Base-by-base conservation (phyloP, 2,797 vertebrate genomes). In the Diplodus puntazzo region DNA sequence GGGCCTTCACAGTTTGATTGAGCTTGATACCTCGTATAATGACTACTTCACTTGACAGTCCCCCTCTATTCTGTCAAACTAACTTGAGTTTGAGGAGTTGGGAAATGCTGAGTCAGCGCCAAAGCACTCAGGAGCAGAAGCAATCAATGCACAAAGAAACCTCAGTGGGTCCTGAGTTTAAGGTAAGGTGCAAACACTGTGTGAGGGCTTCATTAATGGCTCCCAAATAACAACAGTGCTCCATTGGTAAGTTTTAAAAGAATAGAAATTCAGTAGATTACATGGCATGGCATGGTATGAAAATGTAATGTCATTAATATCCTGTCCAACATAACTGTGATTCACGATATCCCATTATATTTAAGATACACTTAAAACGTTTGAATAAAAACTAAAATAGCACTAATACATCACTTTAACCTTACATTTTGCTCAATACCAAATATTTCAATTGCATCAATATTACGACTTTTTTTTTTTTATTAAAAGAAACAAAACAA, bases 11-110 rank as follows among this genome's bases (percentile, higher is more conserved):
- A 23, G 70, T 79, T 81, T 81, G 74, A 84, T 50, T 54, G 76
- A 88, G 73, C 61, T 74, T 30, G 52, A 69, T 42, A 61, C 68
- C 62, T 85, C 50, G 13, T 58, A 61, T 77, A 71, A 59, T 70
- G 62, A 70, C 70, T 43, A n/a, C 61, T 27, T 65, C 59, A 64
- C 49, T 77, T 73, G 75, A 74, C 71, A 54, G 13, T 48, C 45
- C 42, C 63, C 42, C 42, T 60, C 23, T n/a, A 53, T 69, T 79
- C 87, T 83, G 85, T 88, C 85, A 79, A 81, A 62, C 65, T 67
- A 46, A 69, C 66, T 80, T 75, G 48, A 75, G 61, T 79, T 80
- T 73, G 55, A 65, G 45, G 54, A 79, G 77, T 73, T 48, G 11
- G 0, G 16, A 86, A 68, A 74, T 85, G 79, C 80, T 0, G 64